Evolutionary conservation across 2,888 invertebrate species (phyloP), one percentile per base, ranked within the genome.

Genomic region (Campoplex capitator): DNA sequence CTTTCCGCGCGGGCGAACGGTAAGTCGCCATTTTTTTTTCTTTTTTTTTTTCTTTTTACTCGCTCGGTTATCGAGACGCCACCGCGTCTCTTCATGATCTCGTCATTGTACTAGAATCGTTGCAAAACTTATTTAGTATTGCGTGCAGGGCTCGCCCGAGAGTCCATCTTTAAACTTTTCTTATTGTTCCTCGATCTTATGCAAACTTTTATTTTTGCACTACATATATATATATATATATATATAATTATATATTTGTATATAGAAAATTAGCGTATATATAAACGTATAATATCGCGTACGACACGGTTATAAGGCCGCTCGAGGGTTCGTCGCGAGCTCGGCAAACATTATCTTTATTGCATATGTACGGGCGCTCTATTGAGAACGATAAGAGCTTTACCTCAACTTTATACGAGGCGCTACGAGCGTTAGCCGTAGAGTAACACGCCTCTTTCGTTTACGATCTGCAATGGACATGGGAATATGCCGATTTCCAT

Each of bases 21-120:
- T 85, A 85, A 85, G 80, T 85, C 81, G 83, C 83, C 76, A 83
- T 83, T 62, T 83, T 82, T 75, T 75, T 75, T 82, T 38, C 54
- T 68, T 51, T 74, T 74, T 74, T 74, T 75, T 75, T 68, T 82
- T 68, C 45, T 68, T 75, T 75, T 68, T 82, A 58, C 45, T 68
- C 51, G 48, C 83, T 38, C 76, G 62, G 75, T 38, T 76, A 48
- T 70, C 76, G 83, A 70, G 76, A 70, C 75, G 81, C 74, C 81
- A 67, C 13, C 65, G 74, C 51, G 51, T 65, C 74, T 67, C 28
- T 51, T 28, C 75, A 48, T 70, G 65, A 70, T 80, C 70, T 79
- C 51, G 45, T 51, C 11, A 62, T 79, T 71, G 62, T 54, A 18
- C n/a, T 68, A 3, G 51, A 68, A 76, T 73, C 74, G 48, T 83